Conservation (phyloP, 2,113 vertebrate genomes). For the Mugil cephalus region DNA sequence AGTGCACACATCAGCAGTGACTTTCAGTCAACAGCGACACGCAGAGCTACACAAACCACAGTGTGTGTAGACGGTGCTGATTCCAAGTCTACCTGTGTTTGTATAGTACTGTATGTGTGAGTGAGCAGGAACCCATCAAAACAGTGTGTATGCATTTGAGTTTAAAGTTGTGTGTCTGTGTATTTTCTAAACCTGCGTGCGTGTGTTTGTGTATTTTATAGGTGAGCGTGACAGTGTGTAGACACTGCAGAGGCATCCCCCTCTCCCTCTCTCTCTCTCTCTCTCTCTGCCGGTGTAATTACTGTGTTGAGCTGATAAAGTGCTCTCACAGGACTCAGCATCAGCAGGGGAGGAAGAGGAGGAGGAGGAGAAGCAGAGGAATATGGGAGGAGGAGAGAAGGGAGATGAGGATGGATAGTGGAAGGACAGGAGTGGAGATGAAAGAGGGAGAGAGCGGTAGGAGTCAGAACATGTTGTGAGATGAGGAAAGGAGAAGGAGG, state of each 20-base stretch:
- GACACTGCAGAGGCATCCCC: conserved; percentile 27
- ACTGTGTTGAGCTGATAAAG: conserved; percentile 59
- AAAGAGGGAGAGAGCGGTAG: background rate
- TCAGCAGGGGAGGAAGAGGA: background rate
- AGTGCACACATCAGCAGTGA: conserved; percentile 11
- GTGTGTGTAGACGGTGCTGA: background rate
- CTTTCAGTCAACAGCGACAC: conserved; percentile 3
- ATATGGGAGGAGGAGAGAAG: background rate
- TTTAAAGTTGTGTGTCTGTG: background rate
- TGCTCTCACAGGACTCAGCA: conserved; percentile 45
- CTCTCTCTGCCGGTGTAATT: conserved; percentile 49
- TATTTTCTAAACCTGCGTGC: background rate
- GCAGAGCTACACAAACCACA: conserved; percentile 1
- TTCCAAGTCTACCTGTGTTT: background rate
- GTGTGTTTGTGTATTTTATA: background rate
- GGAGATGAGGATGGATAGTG: background rate
- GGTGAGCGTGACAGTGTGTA: conserved; percentile 15
- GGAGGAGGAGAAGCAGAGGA: background rate
- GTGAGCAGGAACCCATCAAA: background rate
- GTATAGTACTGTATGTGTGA: conserved; percentile 7
- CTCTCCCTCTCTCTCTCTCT: background rate
- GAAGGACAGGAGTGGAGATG: background rate
- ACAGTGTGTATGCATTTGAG: conserved; percentile 6
- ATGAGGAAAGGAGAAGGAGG: background rate
- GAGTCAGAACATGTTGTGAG: background rate